A percentile compares a stretch with the other conserved stretches of the same genome.
These are phyloP conservation scores for Rhagonycha fulva DNA, from an alignment of 2,888 invertebrate species.

Conservation along the genomic window DNA sequence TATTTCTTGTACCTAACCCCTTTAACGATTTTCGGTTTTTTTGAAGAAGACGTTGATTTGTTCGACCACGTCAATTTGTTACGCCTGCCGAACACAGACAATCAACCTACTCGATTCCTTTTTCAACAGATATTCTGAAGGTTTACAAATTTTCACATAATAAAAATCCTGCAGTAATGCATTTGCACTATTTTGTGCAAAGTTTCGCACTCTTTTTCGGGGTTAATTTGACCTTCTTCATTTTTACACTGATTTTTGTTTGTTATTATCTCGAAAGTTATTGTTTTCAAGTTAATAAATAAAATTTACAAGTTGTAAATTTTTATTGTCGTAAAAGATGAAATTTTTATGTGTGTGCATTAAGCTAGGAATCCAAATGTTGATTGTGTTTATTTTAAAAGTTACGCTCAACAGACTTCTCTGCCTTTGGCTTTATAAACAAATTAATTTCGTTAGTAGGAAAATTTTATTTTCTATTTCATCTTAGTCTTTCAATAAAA, in stretches of 20 bases:
- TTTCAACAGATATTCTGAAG: not conserved
- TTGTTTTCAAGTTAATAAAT: not conserved
- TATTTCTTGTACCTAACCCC: not conserved
- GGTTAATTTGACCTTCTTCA: not conserved
- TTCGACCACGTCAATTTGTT: slow-evolving; percentile 16
- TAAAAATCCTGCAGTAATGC: not conserved
- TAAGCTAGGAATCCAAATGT: slow-evolving; percentile 10
- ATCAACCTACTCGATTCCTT: not conserved
- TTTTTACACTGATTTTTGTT: not conserved
- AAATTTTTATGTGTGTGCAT: slow-evolving; percentile 23
- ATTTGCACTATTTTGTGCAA: not conserved
- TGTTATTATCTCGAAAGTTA: not conserved
- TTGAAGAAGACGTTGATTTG: slow-evolving; percentile 20
- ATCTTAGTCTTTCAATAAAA: not conserved
- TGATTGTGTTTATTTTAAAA: slow-evolving; percentile 28
- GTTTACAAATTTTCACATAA: not conserved
- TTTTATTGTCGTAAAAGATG: slow-evolving; percentile 19
- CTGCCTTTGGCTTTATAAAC: slow-evolving; percentile 15
- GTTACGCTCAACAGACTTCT: slow-evolving; percentile 15
- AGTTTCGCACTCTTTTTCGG: not conserved
- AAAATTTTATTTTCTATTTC: not conserved
- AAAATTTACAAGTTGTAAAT: slow-evolving; percentile 15
- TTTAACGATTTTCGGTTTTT: slow-evolving; percentile 9
- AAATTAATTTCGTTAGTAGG: slow-evolving; percentile 13
- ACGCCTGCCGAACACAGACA: slow-evolving; percentile 8